Evolutionary conservation across 2,797 vertebrate species (phyloP).

Genomic region (Lepilemur ruficaudatus): DNA sequence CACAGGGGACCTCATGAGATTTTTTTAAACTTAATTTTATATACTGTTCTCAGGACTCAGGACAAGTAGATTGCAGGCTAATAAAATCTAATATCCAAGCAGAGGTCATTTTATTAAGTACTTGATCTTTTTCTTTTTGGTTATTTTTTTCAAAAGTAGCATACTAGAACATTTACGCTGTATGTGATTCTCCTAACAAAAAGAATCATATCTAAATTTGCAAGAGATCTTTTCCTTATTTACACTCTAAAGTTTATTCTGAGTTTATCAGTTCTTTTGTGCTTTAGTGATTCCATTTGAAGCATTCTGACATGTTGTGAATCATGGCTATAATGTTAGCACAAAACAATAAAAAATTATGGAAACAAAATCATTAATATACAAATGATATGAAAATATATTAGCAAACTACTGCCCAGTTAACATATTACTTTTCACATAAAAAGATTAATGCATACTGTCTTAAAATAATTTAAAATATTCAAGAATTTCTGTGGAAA

Average conservation of each 20-base stretch:
- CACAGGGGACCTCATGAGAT: neutral
- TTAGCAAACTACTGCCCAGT: neutral
- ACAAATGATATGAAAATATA: neutral
- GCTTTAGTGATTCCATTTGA: neutral
- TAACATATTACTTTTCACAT: neutral
- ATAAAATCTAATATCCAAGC: neutral
- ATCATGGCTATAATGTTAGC: neutral
- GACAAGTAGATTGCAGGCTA: neutral
- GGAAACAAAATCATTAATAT: neutral
- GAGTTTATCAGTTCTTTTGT: neutral
- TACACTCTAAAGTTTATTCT: neutral
- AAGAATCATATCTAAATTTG: neutral
- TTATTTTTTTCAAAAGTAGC: neutral
- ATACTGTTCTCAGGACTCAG: neutral
- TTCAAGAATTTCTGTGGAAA: conserved; percentile 13
- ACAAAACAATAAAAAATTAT: neutral
- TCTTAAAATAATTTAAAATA: conserved; percentile 21
- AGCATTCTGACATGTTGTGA: neutral
- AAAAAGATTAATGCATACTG: neutral
- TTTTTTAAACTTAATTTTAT: neutral
- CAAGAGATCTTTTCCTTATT: neutral
- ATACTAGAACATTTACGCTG: neutral
- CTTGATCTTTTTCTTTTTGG: neutral
- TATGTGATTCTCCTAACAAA: neutral
- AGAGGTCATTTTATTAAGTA: neutral